Base-by-base conservation (phyloP, 2,113 vertebrate genomes). In the Oncorhynchus kisutch region DNA sequence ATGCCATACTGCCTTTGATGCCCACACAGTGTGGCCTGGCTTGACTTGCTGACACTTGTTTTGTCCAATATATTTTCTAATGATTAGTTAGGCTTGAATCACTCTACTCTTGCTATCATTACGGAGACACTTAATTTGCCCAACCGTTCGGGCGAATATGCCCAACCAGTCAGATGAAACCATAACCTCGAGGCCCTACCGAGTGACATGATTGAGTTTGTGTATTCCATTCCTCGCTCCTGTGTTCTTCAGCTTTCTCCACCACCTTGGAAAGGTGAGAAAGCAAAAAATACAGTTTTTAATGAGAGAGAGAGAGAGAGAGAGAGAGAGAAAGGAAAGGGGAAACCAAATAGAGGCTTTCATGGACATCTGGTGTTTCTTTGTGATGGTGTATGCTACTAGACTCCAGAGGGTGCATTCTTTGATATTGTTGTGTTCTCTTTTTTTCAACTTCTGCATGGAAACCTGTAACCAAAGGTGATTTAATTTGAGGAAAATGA, bases 301-400 rank as follows among this genome's bases (percentile, higher is more conserved):
- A 18, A 54, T 27, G 34, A 27, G 73, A 29, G 29, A 71, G 27
- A 29, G 22, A 29, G 7, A n/a, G 77, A 24, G 5, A 24, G 48
- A 67, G 82, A 83, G 82, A 64, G 6, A 51, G 5, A 83, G 86
- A 91, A 88, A 88, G 66, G 22, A 51, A 29, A 18, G 45, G 29
- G 31, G 72, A 77, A 84, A 76, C 75, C 60, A 84, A 78, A 88
- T 67, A 72, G 31, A 74, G 12, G 13, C 16, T 79, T 83, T 77
- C 45, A 45, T 78, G 59, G 69, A 82, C 77, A 73, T 81, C 72
- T 86, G 74, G 27, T 45, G 24, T 83, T 51, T 75, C 78, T n/a
- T 14, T 69, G 49, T 64, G 76, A 78, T 27, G 20, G 73, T 59
- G 18, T 49, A 18, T 49, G 22, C 73, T 71, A 74, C 76, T 16